Evolutionary conservation across 2,888 invertebrate species (phyloP).

Genomic region (Synanthedon myopaeformis): DNA sequence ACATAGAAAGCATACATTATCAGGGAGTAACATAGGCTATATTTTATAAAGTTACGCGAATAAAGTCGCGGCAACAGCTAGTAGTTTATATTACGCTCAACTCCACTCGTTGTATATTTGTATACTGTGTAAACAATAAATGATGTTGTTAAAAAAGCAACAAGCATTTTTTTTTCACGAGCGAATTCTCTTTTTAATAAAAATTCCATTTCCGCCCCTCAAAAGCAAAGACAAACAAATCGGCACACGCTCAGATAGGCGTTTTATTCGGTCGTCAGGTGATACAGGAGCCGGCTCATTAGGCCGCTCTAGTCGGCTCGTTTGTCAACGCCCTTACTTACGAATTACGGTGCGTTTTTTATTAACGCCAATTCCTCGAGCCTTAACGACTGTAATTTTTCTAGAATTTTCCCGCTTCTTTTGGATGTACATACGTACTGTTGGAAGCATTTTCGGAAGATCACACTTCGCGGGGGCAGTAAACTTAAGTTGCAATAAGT

Average conservation of each 20-base stretch:
- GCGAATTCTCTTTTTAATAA: background rate
- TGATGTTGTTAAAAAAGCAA: slow-evolving; percentile 2
- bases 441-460: too few relatives aligned
- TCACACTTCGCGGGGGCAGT: too few relatives aligned
- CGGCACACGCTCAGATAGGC: slow-evolving; percentile 23
- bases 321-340: slow-evolving; percentile 53
- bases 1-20: too few relatives aligned
- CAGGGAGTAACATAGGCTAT: too few relatives aligned
- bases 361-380: slow-evolving; percentile 58
- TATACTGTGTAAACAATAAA: too few relatives aligned
- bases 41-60: too few relatives aligned
- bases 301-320: slow-evolving; percentile 39
- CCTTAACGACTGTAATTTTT: slow-evolving; percentile 55
- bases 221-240: slow-evolving; percentile 23
- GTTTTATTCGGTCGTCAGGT: slow-evolving; percentile 42
- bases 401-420: slow-evolving; percentile 12
- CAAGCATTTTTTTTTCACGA: background rate
- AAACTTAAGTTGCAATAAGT: too few relatives aligned
- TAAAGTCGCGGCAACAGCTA: too few relatives aligned
- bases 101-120: too few relatives aligned
- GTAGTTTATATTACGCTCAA: too few relatives aligned
- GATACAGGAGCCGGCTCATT: slow-evolving; percentile 49
- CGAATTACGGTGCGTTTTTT: slow-evolving; percentile 46
- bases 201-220: slow-evolving; percentile 7
- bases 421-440: background rate